Evolutionary conservation across 2,113 vertebrate genomes (phyloP), one percentile per base, ranked within the genome.

Genomic region (Scolopax mira): DNA sequence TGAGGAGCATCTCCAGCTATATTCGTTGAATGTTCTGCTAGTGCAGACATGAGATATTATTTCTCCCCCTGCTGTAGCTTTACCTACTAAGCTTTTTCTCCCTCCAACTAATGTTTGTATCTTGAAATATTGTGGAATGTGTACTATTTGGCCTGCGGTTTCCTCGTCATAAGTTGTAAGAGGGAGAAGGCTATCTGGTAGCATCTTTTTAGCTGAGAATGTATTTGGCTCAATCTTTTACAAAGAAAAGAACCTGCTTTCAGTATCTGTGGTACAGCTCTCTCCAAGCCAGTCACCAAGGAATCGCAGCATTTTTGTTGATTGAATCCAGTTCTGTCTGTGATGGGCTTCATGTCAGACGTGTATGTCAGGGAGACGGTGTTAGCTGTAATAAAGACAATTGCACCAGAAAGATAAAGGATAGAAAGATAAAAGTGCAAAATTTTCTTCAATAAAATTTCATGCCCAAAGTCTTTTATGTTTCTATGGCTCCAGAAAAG

Each of bases 231-330:
- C 16, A 35, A 5, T 42, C 30, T 86, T 94, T 48, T 33, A 19
- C 13, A 82, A 88, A 55, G n/a, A 31, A 28, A 80, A 83, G 55
- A 66, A 33, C 13, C 31, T 60, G 25, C 37, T 42, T 46, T 66
- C 33, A 15, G 51, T 71, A 9, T 55, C 37, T 54, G 0, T 0
- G 0, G 54, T 16, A 6, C 33, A 37, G 35, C 2, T 0, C 23
- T 19, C 44, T 77, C 74, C 62, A 33, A 2, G 25, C 23, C 48
- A 35, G 51, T 23, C 55, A 42, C 72, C 64, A 4, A 86, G 78
- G 81, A 88, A 62, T 25, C 74, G 57, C 30, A n/a, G 60, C 2
- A 0, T 80, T 73, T 73, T 42, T 83, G 37, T 18, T 46, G 70
- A 22, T 37, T 42, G 77, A 86, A 71, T 83, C 62, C 69, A 71